Percentiles rank a stretch among this genome's conserved stretches.
phyloP scores from a whole-genome alignment of 2,797 vertebrate species.

The Alectoris magna region DNA sequence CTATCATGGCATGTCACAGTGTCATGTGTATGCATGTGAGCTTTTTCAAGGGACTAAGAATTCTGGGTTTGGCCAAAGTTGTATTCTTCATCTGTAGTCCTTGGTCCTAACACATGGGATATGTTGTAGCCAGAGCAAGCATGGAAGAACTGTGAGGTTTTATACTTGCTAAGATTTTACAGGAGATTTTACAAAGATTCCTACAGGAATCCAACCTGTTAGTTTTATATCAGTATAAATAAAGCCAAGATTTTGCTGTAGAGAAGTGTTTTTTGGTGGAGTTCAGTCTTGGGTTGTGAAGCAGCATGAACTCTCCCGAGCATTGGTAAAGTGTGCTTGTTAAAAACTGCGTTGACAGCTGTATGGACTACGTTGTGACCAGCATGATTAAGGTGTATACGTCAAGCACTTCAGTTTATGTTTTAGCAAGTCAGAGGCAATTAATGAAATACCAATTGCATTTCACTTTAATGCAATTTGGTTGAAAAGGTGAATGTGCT shows the following conservation, averaged over 20 bases:
- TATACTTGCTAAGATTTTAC: background rate
- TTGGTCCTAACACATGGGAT: background rate
- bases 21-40: background rate
- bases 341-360: background rate
- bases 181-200: background rate
- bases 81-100: background rate
- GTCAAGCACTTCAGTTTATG: background rate
- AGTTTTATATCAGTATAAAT: background rate
- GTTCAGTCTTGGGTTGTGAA: fast-evolving
- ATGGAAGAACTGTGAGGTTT: background rate
- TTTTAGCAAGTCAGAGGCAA: background rate
- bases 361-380: background rate
- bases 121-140: background rate
- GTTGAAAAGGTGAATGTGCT: background rate
- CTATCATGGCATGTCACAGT: fast-evolving
- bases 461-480: fast-evolving
- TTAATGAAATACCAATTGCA: background rate
- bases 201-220: background rate
- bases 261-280: background rate
- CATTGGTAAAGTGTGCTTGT: background rate
- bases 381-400: no score
- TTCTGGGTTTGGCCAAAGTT: background rate
- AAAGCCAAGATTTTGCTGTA: background rate
- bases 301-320: background rate
- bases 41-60: background rate